Evolutionary conservation across 2,113 vertebrate species (phyloP).

Genomic region (Lonchura striata): DNA sequence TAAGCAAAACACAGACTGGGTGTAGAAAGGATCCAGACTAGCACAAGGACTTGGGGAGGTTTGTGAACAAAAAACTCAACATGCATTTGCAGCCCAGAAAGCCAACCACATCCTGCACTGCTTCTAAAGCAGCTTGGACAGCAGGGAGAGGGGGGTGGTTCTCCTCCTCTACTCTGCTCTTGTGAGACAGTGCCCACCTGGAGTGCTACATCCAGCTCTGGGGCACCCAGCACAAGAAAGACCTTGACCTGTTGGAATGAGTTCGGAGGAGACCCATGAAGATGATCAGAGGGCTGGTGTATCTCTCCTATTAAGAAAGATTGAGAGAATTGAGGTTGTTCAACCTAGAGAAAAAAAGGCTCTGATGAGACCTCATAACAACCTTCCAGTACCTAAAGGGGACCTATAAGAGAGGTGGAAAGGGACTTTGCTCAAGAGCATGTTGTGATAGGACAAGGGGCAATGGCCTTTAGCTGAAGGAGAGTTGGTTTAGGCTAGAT

Average conservation of each 20-base stretch:
- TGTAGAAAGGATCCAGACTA: neutral
- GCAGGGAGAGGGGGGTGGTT: neutral
- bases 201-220: neutral
- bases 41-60: neutral
- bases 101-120: accelerated
- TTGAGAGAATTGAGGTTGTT: neutral
- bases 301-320: neutral
- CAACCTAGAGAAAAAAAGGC: neutral
- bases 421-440: neutral
- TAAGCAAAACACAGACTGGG: neutral
- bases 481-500: neutral
- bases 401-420: neutral
- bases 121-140: neutral
- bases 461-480: neutral
- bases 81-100: neutral
- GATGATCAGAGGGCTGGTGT: neutral
- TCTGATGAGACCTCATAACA: neutral
- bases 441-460: neutral
- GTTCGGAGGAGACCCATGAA: neutral
- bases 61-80: neutral
- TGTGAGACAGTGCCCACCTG: neutral
- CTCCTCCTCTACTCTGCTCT: neutral
- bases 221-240: neutral
- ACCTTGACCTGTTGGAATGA: neutral
- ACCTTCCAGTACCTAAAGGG: neutral